Evolutionary conservation across 2,113 vertebrate genomes (phyloP), one percentile per base, ranked within the genome.

Genomic region (Paramormyrops kingsleyae): DNA sequence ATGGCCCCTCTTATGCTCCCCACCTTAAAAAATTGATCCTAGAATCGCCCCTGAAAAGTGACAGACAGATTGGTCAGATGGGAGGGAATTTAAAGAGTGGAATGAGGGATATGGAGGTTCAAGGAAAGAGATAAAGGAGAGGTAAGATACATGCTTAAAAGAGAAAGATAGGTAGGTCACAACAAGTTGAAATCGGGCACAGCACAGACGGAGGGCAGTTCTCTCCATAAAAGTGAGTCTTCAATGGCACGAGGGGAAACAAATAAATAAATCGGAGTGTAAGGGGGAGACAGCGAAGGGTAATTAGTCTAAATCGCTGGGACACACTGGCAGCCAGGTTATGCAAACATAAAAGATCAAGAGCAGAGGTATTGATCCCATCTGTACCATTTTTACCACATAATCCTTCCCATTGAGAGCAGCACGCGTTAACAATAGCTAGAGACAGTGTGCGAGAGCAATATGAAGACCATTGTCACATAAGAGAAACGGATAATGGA

Each of bases 291-390:
- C 47, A 44, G 24, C 10, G 31, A 47, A 46, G 52, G 46, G 52
- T 84, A 84, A 89, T 84, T 89, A 80, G 80, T 59, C 88, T 84
- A 89, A 89, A 89, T 89, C 24, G n/a, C 42, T 9, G 35, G 27
- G 80, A 89, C 77, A 56, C 42, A 5, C 39, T 27, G 50, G 46
- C 62, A 24, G 66, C 46, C 19, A 19, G 66, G 50, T 89, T 6
- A 24, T 12, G 15, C 59, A 62, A 53, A 83, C 88, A 52, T n/a
- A 66, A 39, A 47, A 56, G 42, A 83, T 31, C 42, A 15, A 84
- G 52, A 62, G 49, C 27, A 47, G 35, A 42, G 27, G 19, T 70
- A 47, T 27, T 39, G 84, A 87, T 53, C 49, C 19, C 15, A 47
- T 19, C 50, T 21, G 35, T 83, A n/a, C 7, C 4, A 27, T 31